Base-by-base conservation (phyloP, 2,797 vertebrate species). In the Denticeps clupeoides region DNA sequence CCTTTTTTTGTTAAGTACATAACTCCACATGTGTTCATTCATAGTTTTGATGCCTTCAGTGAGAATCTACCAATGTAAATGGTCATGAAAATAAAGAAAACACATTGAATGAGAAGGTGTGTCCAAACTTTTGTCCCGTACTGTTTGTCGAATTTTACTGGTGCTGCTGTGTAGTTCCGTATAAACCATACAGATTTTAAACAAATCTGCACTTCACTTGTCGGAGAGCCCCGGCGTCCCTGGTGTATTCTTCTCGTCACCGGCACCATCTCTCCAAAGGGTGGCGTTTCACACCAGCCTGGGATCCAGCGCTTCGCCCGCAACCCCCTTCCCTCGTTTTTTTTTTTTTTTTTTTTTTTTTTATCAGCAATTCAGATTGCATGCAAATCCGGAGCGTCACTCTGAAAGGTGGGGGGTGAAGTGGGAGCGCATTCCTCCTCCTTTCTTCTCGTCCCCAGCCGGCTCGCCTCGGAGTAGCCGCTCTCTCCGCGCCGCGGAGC, bases 301-400 rank as follows among this genome's bases (percentile, higher is more conserved):
- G 41, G 15, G 35, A 13, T 31, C 63, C 46, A 44, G 58, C 24
- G 49, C 35, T 12, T 26, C 33, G 43, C 51, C 4, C 4, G 26
- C 60, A 49, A 43, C 44, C 49, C 44, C 60, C 57, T 67, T 68
- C 69, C n/a, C n/a, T n/a, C n/a, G n/a, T n/a, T n/a, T n/a, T n/a
- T n/a, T n/a, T n/a, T n/a, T n/a, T n/a, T n/a, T n/a, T n/a, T n/a
- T n/a, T n/a, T n/a, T n/a, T n/a, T 38, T 58, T 60, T 77, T 72
- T 79, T 75, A 88, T 88, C 86, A 86, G 80, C 84, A 77, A 87
- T 89, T 89, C 86, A 85, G 85, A 87, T 83, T 69, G 70, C 78
- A 88, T 82, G 82, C 82, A 86, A 84, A 89, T 82, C 63, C 67
- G 64, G 21, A 62, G 70, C 72, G 75, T 78, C 75, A 71, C 48